Evolutionary conservation across 35 echinoderm and acorn worm species (phyloP).

Genomic region (Antedon bifida): DNA sequence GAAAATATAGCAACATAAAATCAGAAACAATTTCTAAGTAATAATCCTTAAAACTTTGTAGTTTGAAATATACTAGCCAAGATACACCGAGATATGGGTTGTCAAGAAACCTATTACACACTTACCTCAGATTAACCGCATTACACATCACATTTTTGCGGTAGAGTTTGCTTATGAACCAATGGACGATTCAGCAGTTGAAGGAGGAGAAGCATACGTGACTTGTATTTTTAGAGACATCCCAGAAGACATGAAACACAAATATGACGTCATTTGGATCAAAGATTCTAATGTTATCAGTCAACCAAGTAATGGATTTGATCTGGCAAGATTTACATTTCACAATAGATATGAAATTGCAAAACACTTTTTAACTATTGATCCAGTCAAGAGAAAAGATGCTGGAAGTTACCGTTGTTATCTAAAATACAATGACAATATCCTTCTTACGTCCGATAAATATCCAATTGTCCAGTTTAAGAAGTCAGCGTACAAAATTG

Average conservation of each 20-base stretch:
- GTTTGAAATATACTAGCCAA: too few relatives aligned
- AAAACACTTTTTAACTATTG: not conserved
- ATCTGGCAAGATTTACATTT: not conserved
- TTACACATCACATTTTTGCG: too few relatives aligned
- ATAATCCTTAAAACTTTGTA: too few relatives aligned
- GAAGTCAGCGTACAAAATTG: not conserved
- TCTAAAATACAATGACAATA: not conserved
- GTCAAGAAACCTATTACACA: too few relatives aligned
- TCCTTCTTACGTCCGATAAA: not conserved
- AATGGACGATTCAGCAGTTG: not conserved
- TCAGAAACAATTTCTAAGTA: too few relatives aligned
- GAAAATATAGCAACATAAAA: too few relatives aligned
- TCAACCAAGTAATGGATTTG: not conserved
- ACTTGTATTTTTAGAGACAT: not conserved
- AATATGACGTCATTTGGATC: not conserved
- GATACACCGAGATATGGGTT: too few relatives aligned
- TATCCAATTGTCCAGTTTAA: not conserved
- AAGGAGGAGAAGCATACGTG: not conserved
- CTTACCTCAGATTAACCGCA: too few relatives aligned
- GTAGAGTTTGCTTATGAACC: not conserved
- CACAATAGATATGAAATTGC: not conserved
- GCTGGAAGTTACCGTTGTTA: not conserved
- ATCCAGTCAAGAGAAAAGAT: not conserved
- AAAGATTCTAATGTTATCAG: not conserved
- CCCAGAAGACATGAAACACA: not conserved